Evolutionary conservation across 2,113 vertebrate genomes (phyloP), one percentile per base, ranked within the genome.

Genomic region (Macrotus californicus): DNA sequence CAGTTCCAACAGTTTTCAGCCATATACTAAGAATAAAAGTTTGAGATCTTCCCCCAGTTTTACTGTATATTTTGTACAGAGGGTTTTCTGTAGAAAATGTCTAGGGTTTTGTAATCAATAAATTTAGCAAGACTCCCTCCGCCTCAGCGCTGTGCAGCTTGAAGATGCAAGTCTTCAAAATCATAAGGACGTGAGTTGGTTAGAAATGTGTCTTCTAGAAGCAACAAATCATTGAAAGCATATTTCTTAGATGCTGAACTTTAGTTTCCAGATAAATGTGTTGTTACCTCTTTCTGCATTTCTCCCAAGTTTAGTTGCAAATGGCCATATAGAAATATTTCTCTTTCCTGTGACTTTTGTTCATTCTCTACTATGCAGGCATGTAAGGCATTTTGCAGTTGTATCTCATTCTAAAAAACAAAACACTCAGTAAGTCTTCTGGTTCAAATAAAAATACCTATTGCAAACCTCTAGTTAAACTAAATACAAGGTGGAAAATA

Each of bases 241-340:
- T 29, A 41, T n/a, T 89, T 64, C n/a, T 18, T 41, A 82, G 14
- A 29, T 26, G 36, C 2, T 29, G 43, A 52, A 39, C 26, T 81
- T 39, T 41, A 87, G 21, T 91, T 86, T 73, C 48, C 31, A 73
- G 22, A 64, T 56, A 85, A 82, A 79, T 6, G 18, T 21, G 13
- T 43, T 18, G 2, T 95, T 98, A 98, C 98, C 96, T 98, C 96
- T 92, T 95, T 24, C 41, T 93, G 36, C 22, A 97, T 24, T 14
- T 50, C 89, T 75, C 50, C 77, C 69, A 96, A 70, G 31, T 48
- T 95, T 41, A 97, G 21, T 67, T 93, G 81, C 81, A 97, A 61
- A 75, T 87, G 66, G 82, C 52, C 77, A 64, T 97, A 97, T 0
- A 97, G 83, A 85, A 2, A 14, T 6, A 96, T 66, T 87, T 46